Base-by-base conservation (phyloP, 2,797 vertebrate species). In the Spinus pinus region DNA sequence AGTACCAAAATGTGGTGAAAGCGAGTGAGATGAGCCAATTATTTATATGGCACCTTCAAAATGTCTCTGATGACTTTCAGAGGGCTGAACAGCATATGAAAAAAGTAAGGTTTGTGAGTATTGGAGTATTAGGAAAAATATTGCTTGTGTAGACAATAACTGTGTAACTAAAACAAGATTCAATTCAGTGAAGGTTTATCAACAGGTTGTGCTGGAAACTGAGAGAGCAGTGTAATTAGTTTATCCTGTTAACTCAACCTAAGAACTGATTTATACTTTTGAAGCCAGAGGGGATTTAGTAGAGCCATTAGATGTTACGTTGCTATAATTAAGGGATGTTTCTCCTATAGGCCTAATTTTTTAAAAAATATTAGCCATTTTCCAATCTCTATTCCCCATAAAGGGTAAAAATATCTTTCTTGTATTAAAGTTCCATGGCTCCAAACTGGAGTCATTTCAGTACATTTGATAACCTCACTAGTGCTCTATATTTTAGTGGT, bases 1-100 rank as follows among this genome's bases (percentile, higher is more conserved):
- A 4, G 4, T n/a, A 56, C 3, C 44, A 44, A 69, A 81, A 7
- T 0, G 0, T 22, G 2, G 7, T 42, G 35, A 78, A 84, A 66
- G 50, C 12, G 7, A 3, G 6, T 14, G 47, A 35, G 22, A 50
- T 39, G 11, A 80, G 4, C 9, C 46, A 65, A 8, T 27, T 14
- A 44, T 84, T 71, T 64, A 25, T 39, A 20, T 30, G 3, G 21
- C n/a, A 41, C 12, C 8, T 82, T 72, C 64, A 72, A 47, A 65
- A 91, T 54, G 7, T 28, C 70, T 28, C 31, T 28, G 15, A 13
- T 1, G 0, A 8, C 37, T 82, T 87, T 72, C 33, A 83, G 33
- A 74, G 44, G 8, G 23, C 10, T 64, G 62, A 81, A 65, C 10
- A 46, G 7, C 6, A 4, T 37, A 31, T 49, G 37, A 16, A 37